These are phyloP conservation scores for Poeciliopsis gracilis DNA, from an alignment of 2,797 vertebrate genomes.

Conservation along the genomic window DNA sequence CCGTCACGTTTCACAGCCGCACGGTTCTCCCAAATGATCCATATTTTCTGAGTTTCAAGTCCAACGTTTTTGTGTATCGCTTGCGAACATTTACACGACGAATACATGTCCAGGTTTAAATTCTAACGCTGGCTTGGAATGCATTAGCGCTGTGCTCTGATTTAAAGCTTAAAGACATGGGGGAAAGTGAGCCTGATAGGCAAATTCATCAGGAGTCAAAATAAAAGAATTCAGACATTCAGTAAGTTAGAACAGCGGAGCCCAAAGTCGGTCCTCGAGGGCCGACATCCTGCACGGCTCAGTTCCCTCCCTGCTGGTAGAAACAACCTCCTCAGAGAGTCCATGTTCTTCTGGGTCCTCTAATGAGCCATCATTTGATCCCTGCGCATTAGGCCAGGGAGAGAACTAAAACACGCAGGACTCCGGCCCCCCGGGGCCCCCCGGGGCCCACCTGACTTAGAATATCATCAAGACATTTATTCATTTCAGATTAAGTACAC, in stretches of 20 bases:
- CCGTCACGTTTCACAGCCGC: neutral
- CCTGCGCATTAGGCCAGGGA: too few relatives aligned
- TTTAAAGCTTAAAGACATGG: neutral
- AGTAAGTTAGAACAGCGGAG: neutral
- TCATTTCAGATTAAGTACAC: neutral
- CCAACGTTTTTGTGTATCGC: neutral
- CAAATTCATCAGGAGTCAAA: neutral
- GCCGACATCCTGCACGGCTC: too few relatives aligned
- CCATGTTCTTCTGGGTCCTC: too few relatives aligned
- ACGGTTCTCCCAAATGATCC: too few relatives aligned
- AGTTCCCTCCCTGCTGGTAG: too few relatives aligned
- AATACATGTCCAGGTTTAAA: neutral
- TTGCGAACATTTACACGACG: neutral
- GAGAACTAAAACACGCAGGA: too few relatives aligned
- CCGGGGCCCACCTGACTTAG: too few relatives aligned
- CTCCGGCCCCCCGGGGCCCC: too few relatives aligned
- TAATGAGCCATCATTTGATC: too few relatives aligned
- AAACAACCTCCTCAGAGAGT: too few relatives aligned
- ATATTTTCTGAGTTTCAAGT: neutral
- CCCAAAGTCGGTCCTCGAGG: too few relatives aligned
- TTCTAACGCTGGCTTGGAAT: neutral
- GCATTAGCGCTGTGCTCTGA: neutral
- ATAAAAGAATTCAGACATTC: neutral
- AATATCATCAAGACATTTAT: neutral
- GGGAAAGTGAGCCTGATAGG: neutral